Base-by-base conservation (phyloP, 2,888 invertebrate species). In the Melanargia galathea region DNA sequence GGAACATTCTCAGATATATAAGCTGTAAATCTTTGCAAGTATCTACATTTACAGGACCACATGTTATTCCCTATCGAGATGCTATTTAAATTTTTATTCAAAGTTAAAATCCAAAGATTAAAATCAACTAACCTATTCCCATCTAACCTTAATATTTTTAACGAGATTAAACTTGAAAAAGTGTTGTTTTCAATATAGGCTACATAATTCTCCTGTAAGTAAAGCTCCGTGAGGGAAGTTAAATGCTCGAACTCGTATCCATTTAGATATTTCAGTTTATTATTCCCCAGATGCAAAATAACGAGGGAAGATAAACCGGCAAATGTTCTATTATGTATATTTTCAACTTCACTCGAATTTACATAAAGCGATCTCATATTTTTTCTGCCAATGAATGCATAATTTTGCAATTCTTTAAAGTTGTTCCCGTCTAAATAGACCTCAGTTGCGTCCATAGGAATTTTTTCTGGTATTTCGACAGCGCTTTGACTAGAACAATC, bases 391-490 rank as follows among this genome's bases (percentile, higher is more conserved):
- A 97, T 96, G 86, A 98, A 97, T 69, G 96, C 95, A 87, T 97
- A 96, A 86, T 96, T 95, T 83, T 96, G 95, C 75, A 98, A 91
- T 80, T 96, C 95, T 72, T 94, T 95, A 76, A 98, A 93, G 79
- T 96, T 94, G 82, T 98, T 97, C 49, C 98, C 98, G 80, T 98
- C 98, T 78, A 98, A 91, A 81, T 97, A 97, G 54, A 98, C 94
- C 79, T 98, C 97, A 26, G 97, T 98, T 22, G 97, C 97, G 81
- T 98, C 97, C 96, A 97, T 97, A 3, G 98, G 98, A 77, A 98
- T 95, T 74, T 96, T 94, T 60, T 94, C 93, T 2, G 98, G 97
- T 74, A 97, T 94, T 81, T 95, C 95, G 68, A 92, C 89, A 76
- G 95, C 94, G 79, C 93, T 92, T 83, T 96, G 95, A 46, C 94